A percentile compares a stretch with the other conserved stretches of the same genome.
These are phyloP conservation scores for Tinea pellionella DNA, from an alignment of 2,888 invertebrate species.

Conservation along the genomic window DNA sequence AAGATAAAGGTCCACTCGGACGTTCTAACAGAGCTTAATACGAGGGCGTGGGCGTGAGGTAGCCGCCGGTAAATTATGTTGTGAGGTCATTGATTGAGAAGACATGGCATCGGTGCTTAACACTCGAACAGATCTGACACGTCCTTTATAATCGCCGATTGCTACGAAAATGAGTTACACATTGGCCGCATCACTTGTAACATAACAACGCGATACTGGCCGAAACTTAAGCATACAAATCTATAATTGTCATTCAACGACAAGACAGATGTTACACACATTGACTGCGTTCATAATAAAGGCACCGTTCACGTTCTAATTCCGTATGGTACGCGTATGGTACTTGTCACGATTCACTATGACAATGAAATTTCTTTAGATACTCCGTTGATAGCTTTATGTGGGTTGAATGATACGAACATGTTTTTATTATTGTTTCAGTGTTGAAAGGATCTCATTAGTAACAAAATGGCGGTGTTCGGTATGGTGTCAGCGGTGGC, in stretches of 20 bases:
- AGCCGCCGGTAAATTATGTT: conserved; percentile 48
- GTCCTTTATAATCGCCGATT: conserved; percentile 4
- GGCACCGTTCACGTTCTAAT: conserved; percentile 52
- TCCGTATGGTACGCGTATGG: conserved; percentile 47
- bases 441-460: conserved; percentile 10
- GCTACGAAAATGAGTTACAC: neutral
- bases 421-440: neutral
- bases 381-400: neutral
- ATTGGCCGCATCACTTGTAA: neutral
- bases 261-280: conserved; percentile 48
- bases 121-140: conserved; percentile 7
- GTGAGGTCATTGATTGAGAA: conserved; percentile 56
- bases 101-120: conserved; percentile 6
- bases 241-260: conserved; percentile 18
- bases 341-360: conserved; percentile 38
- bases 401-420: neutral
- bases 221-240: conserved; percentile 9
- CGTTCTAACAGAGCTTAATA: conserved; percentile 25
- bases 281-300: conserved; percentile 46
- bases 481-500: conserved; percentile 89
- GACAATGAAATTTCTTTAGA: neutral
- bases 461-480: conserved; percentile 77
- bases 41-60: conserved; percentile 49
- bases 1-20: conserved; percentile 5
- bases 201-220: neutral